These are phyloP conservation scores for Danio choprae DNA, from an alignment of 2,797 vertebrate genomes.

Conservation along the genomic window DNA sequence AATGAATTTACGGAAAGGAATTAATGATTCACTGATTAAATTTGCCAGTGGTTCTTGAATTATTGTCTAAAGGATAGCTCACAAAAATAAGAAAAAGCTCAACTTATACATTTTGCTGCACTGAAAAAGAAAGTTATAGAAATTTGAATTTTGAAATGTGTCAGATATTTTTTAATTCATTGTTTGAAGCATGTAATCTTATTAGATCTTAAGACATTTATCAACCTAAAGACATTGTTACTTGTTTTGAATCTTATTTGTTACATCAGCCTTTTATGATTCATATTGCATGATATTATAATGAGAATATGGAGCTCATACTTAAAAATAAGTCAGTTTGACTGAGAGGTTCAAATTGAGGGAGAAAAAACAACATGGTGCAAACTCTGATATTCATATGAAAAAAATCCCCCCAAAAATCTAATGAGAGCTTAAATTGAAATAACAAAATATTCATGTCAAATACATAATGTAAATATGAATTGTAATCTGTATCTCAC, in stretches of 20 bases:
- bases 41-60: neutral
- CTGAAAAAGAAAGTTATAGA: neutral
- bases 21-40: neutral
- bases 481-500: neutral
- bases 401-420: no score
- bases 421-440: no score
- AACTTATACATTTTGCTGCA: neutral
- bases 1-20: neutral
- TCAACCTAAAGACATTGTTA: neutral
- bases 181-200: neutral
- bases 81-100: neutral
- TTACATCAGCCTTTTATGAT: neutral
- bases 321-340: no score
- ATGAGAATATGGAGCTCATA: neutral
- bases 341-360: no score
- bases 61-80: neutral
- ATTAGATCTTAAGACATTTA: no score
- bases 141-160: neutral
- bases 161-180: neutral
- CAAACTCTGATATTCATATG: neutral
- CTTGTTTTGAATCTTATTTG: neutral
- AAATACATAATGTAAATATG: neutral
- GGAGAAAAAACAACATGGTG: neutral
- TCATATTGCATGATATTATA: neutral
- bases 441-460: neutral